Percentiles rank a stretch among this genome's conserved stretches.
Evolutionary conservation across 2,113 vertebrate genomes (phyloP).

Genomic region (Octodon degus): DNA sequence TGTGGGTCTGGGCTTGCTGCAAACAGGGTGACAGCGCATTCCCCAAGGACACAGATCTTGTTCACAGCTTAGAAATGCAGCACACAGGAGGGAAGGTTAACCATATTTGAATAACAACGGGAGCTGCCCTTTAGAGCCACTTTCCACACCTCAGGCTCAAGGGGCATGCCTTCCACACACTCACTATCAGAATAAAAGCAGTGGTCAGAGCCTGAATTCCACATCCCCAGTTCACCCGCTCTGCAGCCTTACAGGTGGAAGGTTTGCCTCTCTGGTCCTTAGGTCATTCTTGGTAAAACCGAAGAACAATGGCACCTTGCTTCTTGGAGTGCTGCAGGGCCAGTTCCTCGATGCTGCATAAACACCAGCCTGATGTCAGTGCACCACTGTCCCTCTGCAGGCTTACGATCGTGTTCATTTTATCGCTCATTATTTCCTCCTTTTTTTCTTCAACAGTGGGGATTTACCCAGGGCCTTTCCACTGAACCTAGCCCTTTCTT

Average conservation of each 20-base stretch:
- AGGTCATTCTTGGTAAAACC: neutral
- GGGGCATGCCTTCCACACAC: neutral
- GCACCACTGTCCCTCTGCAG: neutral
- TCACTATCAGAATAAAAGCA: neutral
- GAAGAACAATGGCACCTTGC: neutral
- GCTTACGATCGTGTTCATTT: neutral
- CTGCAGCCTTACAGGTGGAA: neutral
- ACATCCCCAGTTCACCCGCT: neutral
- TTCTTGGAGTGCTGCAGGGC: neutral
- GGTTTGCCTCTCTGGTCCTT: neutral
- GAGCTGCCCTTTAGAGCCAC: neutral
- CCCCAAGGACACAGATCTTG: neutral
- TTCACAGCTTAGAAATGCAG: neutral
- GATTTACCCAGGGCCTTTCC: neutral
- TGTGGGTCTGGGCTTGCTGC: neutral
- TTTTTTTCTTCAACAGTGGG: neutral
- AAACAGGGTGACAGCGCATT: neutral
- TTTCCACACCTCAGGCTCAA: neutral
- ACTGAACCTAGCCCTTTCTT: neutral
- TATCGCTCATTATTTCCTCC: neutral
- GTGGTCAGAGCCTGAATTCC: neutral
- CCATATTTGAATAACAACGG: neutral
- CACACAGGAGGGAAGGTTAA: neutral
- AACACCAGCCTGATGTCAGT: neutral
- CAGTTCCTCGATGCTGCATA: neutral